Base-by-base conservation (phyloP, 2,797 vertebrate genomes). In the Ambastaia sidthimunki region DNA sequence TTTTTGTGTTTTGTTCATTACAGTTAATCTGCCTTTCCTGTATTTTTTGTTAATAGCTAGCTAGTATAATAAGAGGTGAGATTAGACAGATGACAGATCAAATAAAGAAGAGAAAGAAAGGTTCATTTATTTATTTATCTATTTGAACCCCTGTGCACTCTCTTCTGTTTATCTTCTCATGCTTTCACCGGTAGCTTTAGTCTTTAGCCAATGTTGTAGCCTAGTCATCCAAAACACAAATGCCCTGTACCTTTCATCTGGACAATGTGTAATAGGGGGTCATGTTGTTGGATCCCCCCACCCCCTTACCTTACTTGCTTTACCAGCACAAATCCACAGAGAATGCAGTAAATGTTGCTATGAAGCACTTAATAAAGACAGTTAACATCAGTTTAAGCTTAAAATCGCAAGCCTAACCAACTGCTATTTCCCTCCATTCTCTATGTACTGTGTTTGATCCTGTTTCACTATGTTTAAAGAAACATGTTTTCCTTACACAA, bases 131-230 rank as follows among this genome's bases (percentile, higher is more conserved):
- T 54, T 76, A 37, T 59, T 74, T 25, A 78, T 62, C 62, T 81
- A 62, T 34, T 47, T 84, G 75, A 76, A 37, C 67, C 41, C n/a
- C 0, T 70, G 65, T 23, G 25, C 37, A 9, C 28, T n/a, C n/a
- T n/a, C n/a, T n/a, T 19, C 21, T 54, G 31, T 71, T 78, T 76
- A 80, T 83, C 80, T 80, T 19, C 28, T 76, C 52, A 66, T 67
- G 71, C 77, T 74, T 79, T 82, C 65, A 71, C 34, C 65, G 37
- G 73, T 48, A 21, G 81, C 67, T 81, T 83, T 69, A 34, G 47
- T 82, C 73, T 80, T 76, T 72, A 69, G 52, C 77, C 75, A 83
- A 81, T 81, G 76, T 63, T 68, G 67, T 55, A 34, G 37, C 31
- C 74, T 21, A 72, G 59, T 55, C 65, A 63, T 60, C 60, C 55